These are phyloP conservation scores for Oncorhynchus mykiss DNA, from an alignment of 2,113 vertebrate species.

Conservation along the genomic window DNA sequence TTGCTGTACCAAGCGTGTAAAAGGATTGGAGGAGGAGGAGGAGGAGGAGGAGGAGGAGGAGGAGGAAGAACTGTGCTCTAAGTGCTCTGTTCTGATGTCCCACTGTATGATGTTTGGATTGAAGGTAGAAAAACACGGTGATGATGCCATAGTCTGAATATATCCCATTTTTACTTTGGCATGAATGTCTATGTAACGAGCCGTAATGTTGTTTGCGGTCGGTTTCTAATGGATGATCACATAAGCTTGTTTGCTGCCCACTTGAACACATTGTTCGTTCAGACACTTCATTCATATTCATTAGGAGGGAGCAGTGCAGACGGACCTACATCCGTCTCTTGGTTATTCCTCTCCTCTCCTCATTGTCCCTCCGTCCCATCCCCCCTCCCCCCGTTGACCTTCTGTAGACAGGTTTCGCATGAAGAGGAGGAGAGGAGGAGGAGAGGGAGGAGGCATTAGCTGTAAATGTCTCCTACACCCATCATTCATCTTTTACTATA, in stretches of 20 bases:
- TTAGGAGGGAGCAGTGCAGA: conserved; percentile 39
- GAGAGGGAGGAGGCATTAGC: not conserved
- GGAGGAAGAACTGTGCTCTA: too few species aligned
- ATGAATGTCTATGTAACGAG: conserved; percentile 7
- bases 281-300: conserved; percentile 55
- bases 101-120: not conserved
- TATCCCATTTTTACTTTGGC: conserved; percentile 16
- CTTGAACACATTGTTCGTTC: not conserved
- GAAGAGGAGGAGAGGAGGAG: conserved; percentile 20
- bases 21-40: too few species aligned
- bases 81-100: not conserved
- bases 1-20: not conserved
- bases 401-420: conserved; percentile 55
- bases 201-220: not conserved
- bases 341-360: conserved; percentile 45
- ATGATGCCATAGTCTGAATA: not conserved
- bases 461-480: conserved; percentile 17
- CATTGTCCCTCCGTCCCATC: conserved; percentile 7
- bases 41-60: too few species aligned
- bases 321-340: conserved; percentile 21
- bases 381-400: conserved; percentile 50
- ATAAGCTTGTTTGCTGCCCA: not conserved
- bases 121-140: too few species aligned
- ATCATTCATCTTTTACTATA: conserved; percentile 56
- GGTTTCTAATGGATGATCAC: conserved; percentile 8